Base-by-base conservation (phyloP, 2,888 invertebrate species). In the Lapara coniferarum region DNA sequence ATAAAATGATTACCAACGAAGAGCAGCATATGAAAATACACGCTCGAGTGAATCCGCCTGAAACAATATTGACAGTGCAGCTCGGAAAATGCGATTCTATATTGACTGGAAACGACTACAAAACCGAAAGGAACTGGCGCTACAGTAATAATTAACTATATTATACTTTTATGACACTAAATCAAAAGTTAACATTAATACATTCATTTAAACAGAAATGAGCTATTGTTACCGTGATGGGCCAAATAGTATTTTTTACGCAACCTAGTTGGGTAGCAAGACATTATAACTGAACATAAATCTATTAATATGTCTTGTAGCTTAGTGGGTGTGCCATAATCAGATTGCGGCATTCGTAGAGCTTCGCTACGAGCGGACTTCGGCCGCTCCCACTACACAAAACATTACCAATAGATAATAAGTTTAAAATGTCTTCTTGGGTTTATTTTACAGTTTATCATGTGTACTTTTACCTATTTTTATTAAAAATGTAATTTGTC, bases 291-390 rank as follows among this genome's bases (percentile, higher is more conserved):
- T 67, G 56, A 56, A 67, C 56, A 56, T 66, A 57, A 69, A 58
- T 66, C 66, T 66, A 68, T 68, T 66, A 68, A 68, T 63, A 53
- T 83, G 77, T 83, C 80, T 85, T 80, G 80, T 82, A 81, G 78
- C 83, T 82, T 78, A 81, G 85, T 87, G 88, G 90, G 90, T 89
- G 90, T 88, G 91, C 92, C 90, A 87, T 93, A 93, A 93, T 92
- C 91, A 90, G 93, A 92, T 93, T 93, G 92, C 91, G 89, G 90
- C 90, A 89, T 84, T 93, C 85, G 84, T 92, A 89, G 88, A 87
- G 91, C 92, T 93, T 93, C 93, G 76, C 78, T 78, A 81, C 75
- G 77, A 80, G 81, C 79, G 77, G 83, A 86, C 87, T 85, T 84
- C 80, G 85, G 86, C 90, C 91, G 91, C 91, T 91, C 91, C 91